Base-by-base conservation (phyloP, 2,113 vertebrate species). In the Acrocephalus kingi region DNA sequence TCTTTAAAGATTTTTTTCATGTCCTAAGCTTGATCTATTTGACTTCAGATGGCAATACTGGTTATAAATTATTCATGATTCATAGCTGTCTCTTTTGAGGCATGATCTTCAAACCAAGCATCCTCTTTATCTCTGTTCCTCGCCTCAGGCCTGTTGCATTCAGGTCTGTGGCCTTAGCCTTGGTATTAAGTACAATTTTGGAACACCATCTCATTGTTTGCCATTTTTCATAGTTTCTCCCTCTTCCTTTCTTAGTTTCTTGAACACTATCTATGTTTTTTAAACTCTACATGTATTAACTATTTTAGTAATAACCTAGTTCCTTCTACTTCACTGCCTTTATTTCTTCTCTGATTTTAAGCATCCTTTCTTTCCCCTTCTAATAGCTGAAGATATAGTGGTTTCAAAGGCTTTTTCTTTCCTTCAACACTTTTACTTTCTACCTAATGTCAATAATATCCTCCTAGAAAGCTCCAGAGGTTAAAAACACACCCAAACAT, bases 51-150 rank as follows among this genome's bases (percentile, higher is more conserved):
- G 35, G 67, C 55, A 82, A 23, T 20, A 76, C 33, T 83, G 33
- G 30, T 22, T 88, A 94, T 91, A 86, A 95, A 96, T 95, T 77
- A 91, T 96, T 90, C 58, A 93, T 84, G 74, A 61, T 55, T 73
- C 46, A 30, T 46, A 89, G 74, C 71, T 77, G 17, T 48, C 68
- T 91, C 63, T 92, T 94, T 59, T 39, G 75, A 97, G 87, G 56
- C 51, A 45, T 39, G 55, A 80, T 90, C 87, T 80, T 93, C 68
- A 94, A 90, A 71, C 87, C 55, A 83, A 93, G 72, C 46, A 88
- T 48, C 54, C 58, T 66, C 59, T 89, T 74, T 59, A 74, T 39
- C 63, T 80, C 55, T 64, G 1, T 28, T 45, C 51, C 71, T 75
- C 55, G 63, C 59, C 66, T 54, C 46, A 73, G 78, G 51, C 73